Percentiles rank a stretch among this genome's conserved stretches.
These are phyloP conservation scores for Cheilosia soror DNA, from an alignment of 2,888 invertebrate species.

Conservation along the genomic window DNA sequence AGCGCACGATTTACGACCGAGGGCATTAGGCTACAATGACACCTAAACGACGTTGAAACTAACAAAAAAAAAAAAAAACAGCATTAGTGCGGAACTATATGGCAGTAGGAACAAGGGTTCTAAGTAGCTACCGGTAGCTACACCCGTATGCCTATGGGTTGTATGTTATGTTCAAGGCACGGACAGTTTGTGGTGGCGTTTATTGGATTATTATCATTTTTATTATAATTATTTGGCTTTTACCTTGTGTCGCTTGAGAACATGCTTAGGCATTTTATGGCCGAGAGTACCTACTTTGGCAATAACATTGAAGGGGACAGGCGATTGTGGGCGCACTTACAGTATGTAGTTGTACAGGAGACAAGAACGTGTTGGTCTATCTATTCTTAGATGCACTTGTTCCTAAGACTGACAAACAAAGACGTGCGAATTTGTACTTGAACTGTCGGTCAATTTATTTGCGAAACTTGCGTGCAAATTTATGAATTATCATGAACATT, in stretches of 20 bases:
- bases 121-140: slow-evolving; percentile 24
- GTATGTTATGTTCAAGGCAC: slow-evolving; percentile 48
- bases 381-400: background rate
- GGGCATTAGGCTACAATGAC: slow-evolving; percentile 64
- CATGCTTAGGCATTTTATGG: slow-evolving; percentile 1
- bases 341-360: slow-evolving; percentile 22
- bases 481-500: too few relatives aligned
- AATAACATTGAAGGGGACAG: background rate
- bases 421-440: too few relatives aligned
- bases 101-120: slow-evolving; percentile 3
- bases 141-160: too few relatives aligned
- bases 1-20: slow-evolving; percentile 65
- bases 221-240: slow-evolving; percentile 36
- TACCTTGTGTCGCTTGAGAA: slow-evolving; percentile 28
- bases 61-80: background rate
- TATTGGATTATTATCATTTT: slow-evolving; percentile 69
- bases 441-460: too few relatives aligned
- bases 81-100: background rate
- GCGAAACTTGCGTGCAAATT: too few relatives aligned
- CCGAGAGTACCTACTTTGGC: background rate
- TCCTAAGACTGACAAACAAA: too few relatives aligned
- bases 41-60: slow-evolving; percentile 39
- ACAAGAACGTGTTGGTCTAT: slow-evolving; percentile 35
- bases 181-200: slow-evolving; percentile 29
- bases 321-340: slow-evolving; percentile 30